phyloP scores from a whole-genome alignment of 2,888 invertebrate genomes.

The Aromia moschata region DNA sequence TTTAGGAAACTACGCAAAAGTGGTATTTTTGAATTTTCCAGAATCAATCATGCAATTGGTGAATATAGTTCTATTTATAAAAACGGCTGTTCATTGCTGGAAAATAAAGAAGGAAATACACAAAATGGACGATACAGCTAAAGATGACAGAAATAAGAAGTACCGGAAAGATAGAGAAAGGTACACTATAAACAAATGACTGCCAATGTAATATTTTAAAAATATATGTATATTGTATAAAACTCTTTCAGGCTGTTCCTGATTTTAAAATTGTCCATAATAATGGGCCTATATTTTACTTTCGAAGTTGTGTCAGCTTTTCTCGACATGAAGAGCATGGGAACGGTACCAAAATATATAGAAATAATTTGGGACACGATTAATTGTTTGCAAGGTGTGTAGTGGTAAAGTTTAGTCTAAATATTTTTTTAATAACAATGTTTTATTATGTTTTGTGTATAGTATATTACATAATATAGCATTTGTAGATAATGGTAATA shows the following conservation, averaged over 20 bases:
- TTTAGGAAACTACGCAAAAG: constrained; percentile 49
- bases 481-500: too few species aligned
- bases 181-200: constrained; percentile 60
- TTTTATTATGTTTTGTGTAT: too few species aligned
- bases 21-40: constrained; percentile 61
- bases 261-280: constrained; percentile 78
- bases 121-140: constrained; percentile 70
- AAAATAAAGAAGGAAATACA: constrained; percentile 79
- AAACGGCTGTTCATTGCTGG: constrained; percentile 76
- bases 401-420: too few species aligned
- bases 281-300: constrained; percentile 82
- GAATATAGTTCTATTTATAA: constrained; percentile 73
- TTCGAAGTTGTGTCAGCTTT: constrained; percentile 72
- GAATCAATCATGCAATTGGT: constrained; percentile 70
- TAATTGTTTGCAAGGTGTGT: constrained; percentile 75
- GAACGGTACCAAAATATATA: constrained; percentile 60
- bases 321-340: constrained; percentile 64
- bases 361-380: constrained; percentile 69
- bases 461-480: too few species aligned
- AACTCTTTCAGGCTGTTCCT: constrained; percentile 69
- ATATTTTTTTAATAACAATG: constrained; percentile 1
- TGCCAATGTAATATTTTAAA: not conserved
- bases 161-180: constrained; percentile 77
- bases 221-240: not conserved
- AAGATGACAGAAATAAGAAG: constrained; percentile 61